Evolutionary conservation across 2,113 vertebrate genomes (phyloP), one percentile per base, ranked within the genome.

Genomic region (Hemiscyllium ocellatum): DNA sequence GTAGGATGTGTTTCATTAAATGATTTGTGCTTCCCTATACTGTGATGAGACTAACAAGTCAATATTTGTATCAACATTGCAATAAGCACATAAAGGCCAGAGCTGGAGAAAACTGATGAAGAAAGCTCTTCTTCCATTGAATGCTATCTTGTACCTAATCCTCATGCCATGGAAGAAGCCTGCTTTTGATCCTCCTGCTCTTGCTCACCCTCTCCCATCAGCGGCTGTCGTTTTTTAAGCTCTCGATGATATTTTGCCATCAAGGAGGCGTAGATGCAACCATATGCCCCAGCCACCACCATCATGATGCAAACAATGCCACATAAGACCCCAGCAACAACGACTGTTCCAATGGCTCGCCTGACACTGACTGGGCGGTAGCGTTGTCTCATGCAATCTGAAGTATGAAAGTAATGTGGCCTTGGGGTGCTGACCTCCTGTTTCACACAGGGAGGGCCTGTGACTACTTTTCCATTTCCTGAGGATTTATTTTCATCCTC

Each of bases 171-270:
- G 8, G 99, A 99, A 78, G 99, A 99, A 96, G 99, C 99, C 97
- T 99, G 99, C 97, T 99, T 99, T 96, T 99, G 99, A 85, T 99
- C 99, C 78, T 99, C 99, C 0, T 97, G 98, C 95, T 99, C 99
- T 0, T 97, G 98, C 96, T 99, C 99, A 0, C 98, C 98, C n/a
- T 99, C 99, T 3, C 99, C 99, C 99, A 99, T 99, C 95, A 99
- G 97, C 0, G 99, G 99, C 97, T 99, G 99, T 96, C 98, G 98
- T 97, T 99, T 99, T 97, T 99, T 99, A 96, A 99, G 97, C 98
- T 99, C 99, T 52, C 99, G 97, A 97, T 99, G 99, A 97, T 99
- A 99, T 96, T 99, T 99, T 96, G 99, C 99, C 99, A 99, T 99
- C 94, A 99, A 98, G 65, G 99, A 99, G 96, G 99, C 99, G 0